Conservation (phyloP, 92 coral and sea anemone genomes). For the Heteractis magnifica region DNA sequence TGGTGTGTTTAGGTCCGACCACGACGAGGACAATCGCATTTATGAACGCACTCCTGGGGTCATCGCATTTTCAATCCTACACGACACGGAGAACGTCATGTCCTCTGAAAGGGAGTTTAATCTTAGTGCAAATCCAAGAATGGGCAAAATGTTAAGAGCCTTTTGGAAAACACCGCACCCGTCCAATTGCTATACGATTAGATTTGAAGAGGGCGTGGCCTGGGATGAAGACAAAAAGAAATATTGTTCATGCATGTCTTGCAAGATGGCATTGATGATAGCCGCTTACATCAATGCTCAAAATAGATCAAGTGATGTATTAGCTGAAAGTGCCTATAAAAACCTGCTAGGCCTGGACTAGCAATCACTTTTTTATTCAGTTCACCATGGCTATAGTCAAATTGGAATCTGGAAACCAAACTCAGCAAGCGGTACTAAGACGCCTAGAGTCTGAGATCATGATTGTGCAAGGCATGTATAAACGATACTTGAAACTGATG, state of each 20-base stretch:
- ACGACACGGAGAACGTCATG: neutral
- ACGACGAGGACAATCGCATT: neutral
- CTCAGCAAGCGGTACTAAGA: neutral
- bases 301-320: neutral
- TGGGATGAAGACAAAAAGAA: neutral
- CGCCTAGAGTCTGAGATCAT: neutral
- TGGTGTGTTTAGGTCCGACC: neutral
- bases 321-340: neutral
- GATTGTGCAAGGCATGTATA: neutral
- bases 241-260: slow-evolving; percentile 2
- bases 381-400: neutral
- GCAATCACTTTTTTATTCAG: neutral
- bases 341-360: neutral
- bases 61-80: neutral
- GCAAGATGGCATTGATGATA: neutral
- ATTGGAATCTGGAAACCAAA: neutral
- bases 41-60: neutral
- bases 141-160: neutral
- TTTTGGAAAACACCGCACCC: neutral
- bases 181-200: neutral
- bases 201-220: slow-evolving; percentile 3
- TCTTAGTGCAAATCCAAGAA: neutral
- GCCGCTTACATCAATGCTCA: neutral
- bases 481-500: neutral
- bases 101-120: neutral